phyloP scores from a whole-genome alignment of 2,888 invertebrate species.

The Aspidiotus destructor region DNA sequence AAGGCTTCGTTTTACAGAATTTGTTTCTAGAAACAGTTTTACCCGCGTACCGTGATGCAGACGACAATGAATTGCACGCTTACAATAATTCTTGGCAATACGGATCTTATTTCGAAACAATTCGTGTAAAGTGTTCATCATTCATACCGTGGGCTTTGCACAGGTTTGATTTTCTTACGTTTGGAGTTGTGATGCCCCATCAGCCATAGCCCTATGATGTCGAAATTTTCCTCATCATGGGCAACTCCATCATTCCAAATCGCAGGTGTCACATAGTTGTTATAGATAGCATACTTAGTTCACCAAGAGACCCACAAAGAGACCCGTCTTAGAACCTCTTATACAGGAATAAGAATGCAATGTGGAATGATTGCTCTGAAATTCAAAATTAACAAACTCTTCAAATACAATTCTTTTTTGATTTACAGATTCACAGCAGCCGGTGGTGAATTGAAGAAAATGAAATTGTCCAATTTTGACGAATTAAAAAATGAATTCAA shows the following conservation, averaged over 20 bases:
- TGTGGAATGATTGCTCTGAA: background rate
- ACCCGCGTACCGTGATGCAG: constrained; percentile 62
- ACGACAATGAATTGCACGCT: constrained; percentile 66
- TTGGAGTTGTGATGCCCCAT: too few species aligned
- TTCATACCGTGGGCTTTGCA: constrained; percentile 71
- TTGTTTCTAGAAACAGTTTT: constrained; percentile 64
- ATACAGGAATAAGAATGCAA: background rate
- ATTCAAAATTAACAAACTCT: too few species aligned
- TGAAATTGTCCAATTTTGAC: constrained; percentile 51
- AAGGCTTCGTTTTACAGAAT: constrained; percentile 49
- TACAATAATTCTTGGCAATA: constrained; percentile 60
- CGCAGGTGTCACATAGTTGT: too few species aligned
- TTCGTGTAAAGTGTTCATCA: constrained; percentile 61
- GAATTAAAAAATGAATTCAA: constrained; percentile 55
- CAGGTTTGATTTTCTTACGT: constrained; percentile 44
- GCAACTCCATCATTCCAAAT: too few species aligned
- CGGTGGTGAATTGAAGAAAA: constrained; percentile 54
- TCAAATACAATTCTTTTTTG: background rate
- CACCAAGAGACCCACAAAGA: too few species aligned
- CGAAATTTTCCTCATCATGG: too few species aligned
- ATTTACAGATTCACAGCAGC: constrained; percentile 46
- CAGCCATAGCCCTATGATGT: too few species aligned
- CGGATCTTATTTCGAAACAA: constrained; percentile 70
- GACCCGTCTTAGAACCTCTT: background rate
- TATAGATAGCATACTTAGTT: too few species aligned